phyloP scores from a whole-genome alignment of 2,888 invertebrate species.

The Sepiola atlantica region DNA sequence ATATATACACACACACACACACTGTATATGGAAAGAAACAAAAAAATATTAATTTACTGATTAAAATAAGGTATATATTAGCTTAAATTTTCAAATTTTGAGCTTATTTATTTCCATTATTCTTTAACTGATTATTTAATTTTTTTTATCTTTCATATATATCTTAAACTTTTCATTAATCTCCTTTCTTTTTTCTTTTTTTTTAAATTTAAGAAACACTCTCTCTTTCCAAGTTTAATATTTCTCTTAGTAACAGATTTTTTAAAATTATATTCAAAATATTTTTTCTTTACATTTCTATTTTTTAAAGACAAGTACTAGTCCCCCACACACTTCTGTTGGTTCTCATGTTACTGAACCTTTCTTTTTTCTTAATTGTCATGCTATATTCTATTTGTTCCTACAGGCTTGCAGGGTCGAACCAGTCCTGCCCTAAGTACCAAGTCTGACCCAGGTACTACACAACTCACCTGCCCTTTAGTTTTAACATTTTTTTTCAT shows the following conservation, averaged over 20 bases:
- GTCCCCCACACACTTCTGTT: background rate
- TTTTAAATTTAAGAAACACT: background rate
- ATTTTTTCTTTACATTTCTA: background rate
- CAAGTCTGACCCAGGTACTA: constrained; percentile 54
- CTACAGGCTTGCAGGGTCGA: constrained; percentile 51
- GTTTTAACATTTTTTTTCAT: background rate
- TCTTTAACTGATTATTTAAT: background rate
- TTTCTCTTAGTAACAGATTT: too few relatives aligned
- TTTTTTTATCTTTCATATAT: background rate
- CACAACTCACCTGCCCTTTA: background rate
- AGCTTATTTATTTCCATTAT: background rate
- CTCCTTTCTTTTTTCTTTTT: background rate
- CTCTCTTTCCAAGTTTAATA: background rate
- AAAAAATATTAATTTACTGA: background rate
- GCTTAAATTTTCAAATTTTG: background rate
- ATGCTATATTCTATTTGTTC: constrained; percentile 50
- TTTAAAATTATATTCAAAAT: too few relatives aligned
- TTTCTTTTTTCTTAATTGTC: background rate
- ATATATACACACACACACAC: too few relatives aligned
- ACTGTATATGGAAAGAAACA: too few relatives aligned
- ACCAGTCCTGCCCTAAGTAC: constrained; percentile 54
- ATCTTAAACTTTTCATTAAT: background rate
- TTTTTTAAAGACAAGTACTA: background rate
- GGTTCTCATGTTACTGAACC: background rate
- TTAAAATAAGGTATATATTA: background rate